These are phyloP conservation scores for rat (Rattus norvegicus) DNA, from an alignment of 2,113 vertebrate species.

Conservation along the genomic window DNA sequence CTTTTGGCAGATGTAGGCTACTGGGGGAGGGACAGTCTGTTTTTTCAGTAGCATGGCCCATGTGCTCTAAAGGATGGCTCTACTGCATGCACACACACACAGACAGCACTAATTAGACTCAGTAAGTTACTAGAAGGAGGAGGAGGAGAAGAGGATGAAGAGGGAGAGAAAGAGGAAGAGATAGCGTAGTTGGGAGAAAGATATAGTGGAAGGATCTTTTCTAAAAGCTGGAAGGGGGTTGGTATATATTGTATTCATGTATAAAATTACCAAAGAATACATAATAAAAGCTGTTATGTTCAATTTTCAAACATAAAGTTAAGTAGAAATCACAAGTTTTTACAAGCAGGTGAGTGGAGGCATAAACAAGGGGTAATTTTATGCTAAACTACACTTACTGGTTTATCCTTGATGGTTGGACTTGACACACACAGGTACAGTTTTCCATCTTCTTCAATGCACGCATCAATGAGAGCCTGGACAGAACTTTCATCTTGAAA, in stretches of 20 bases:
- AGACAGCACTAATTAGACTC: neutral
- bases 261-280: neutral
- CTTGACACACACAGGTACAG: constrained; percentile 99
- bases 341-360: neutral
- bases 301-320: neutral
- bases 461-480: constrained; percentile 98
- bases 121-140: neutral
- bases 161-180: neutral
- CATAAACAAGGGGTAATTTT: constrained; percentile 35
- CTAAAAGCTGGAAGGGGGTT: neutral
- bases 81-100: neutral
- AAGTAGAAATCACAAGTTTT: neutral
- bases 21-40: neutral
- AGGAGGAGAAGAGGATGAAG: neutral
- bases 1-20: neutral
- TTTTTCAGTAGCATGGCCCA: neutral
- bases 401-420: constrained; percentile 99
- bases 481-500: constrained; percentile 99
- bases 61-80: neutral
- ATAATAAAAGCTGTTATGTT: neutral
- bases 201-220: neutral
- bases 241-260: neutral
- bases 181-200: too few relatives aligned
- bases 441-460: constrained; percentile 99
- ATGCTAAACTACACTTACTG: constrained; percentile 88